Evolutionary conservation across 2,113 vertebrate species (phyloP), one percentile per base, ranked within the genome.

Genomic region (Chloropsis hardwickii): DNA sequence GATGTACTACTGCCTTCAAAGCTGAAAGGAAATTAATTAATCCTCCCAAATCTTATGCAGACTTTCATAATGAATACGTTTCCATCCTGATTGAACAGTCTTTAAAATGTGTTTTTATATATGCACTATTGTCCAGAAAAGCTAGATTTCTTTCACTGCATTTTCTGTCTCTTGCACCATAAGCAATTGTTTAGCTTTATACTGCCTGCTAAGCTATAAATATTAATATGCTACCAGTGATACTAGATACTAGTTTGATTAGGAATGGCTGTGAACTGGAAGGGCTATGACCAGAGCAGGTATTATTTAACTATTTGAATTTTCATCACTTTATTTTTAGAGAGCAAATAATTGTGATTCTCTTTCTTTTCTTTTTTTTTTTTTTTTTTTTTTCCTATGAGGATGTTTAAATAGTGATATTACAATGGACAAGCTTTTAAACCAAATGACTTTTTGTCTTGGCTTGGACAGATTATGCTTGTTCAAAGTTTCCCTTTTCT

Each of bases 41-140:
- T 84, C 77, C 19, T 95, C 44, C 56, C 39, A 95, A 94, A 94
- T 79, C 9, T 77, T 91, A 44, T 79, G 91, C 71, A 92, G 93
- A 51, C 67, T 96, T 95, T 84, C 51, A 77, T 97, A 90, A 95
- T 90, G 53, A 83, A 40, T 96, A 61, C 90, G 60, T 92, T 97
- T 54, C 73, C 39, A 72, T 70, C 15, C 51, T 92, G 35, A 70
- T 92, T 90, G 47, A 96, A 58, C 39, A 92, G 67, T 61, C 53
- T 88, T 92, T 77, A 88, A 87, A 95, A 80, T 65, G 28, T 72
- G 12, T 37, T 92, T 97, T 66, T 92, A 39, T 57, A 56, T 74
- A 53, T 39, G 51, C 93, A 77, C 33, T 93, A 73, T 64, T 90
- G 78, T 87, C 88, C 84, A 80, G 40, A 70, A 95, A 83, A 97